These are phyloP conservation scores for Dinoponera quadriceps DNA, from an alignment of 1,140 invertebrate species.

Conservation along the genomic window DNA sequence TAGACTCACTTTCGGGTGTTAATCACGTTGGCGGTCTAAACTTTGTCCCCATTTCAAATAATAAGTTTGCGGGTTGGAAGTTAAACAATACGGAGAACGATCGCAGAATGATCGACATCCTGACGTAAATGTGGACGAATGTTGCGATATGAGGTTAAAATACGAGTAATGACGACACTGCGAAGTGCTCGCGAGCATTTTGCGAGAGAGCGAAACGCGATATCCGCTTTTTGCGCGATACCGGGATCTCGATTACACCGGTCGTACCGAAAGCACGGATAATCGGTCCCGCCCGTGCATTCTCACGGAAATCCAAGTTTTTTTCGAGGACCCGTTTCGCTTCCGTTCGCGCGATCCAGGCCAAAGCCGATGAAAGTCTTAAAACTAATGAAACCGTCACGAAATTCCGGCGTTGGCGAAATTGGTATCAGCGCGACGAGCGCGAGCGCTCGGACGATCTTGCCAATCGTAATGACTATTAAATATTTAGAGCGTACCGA, in stretches of 20 bases:
- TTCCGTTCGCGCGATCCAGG: neutral
- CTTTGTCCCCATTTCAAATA: conserved; percentile 80
- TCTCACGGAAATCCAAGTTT: neutral
- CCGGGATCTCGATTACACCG: neutral
- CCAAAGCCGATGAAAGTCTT: conserved; percentile 12
- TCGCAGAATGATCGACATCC: conserved; percentile 79
- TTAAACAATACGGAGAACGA: conserved; percentile 78
- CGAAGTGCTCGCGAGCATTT: no score
- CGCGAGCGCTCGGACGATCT: neutral
- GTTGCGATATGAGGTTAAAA: conserved; percentile 84
- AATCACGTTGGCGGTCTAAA: conserved; percentile 84
- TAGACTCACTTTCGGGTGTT: conserved; percentile 78
- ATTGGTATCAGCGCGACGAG: neutral
- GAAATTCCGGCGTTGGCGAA: no score
- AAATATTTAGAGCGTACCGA: conserved; percentile 76
- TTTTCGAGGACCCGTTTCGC: neutral
- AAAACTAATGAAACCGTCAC: neutral
- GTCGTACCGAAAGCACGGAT: neutral
- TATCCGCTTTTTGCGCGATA: neutral
- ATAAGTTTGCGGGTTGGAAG: conserved; percentile 43
- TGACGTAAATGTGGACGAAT: conserved; percentile 84
- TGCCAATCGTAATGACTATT: conserved; percentile 32
- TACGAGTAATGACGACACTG: neutral
- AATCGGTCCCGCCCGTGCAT: neutral
- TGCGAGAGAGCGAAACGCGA: no score